Base-by-base conservation (phyloP, 2,113 vertebrate species). In the Tychaedon coryphoeus region DNA sequence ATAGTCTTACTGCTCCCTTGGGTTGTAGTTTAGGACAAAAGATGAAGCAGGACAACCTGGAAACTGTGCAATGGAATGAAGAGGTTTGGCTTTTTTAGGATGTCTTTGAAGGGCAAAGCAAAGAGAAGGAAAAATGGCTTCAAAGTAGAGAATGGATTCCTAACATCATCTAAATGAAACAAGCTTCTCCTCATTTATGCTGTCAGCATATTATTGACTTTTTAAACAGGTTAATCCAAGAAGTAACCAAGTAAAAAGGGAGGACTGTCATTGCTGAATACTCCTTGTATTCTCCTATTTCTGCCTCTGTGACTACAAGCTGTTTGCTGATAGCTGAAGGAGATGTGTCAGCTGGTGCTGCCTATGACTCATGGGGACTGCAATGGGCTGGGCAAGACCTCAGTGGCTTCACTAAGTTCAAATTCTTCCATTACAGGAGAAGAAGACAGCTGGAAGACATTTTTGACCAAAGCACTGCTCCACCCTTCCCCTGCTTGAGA, bases 221-320 rank as follows among this genome's bases (percentile, higher is more conserved):
- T 78, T 87, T 58, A 75, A 71, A 64, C 8, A 57, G 25, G 12
- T 64, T 87, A 85, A 76, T 87, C 20, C 19, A 60, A 84, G 54
- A 95, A 87, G 58, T 65, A 95, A 90, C 28, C 64, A 88, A 92
- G 74, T 61, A 65, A 81, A 84, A 92, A 85, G 50, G 70, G 53
- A 85, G 13, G 12, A 43, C 48, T 81, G 7, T 20, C 33, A 15
- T 14, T 72, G 53, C 19, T 91, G 57, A 69, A 72, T 61, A 53
- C 14, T 69, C 31, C 43, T 67, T 85, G 26, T 50, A 42, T 61
- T 24, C 65, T 84, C 8, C 23, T 79, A 5, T 89, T 95, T 95
- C 70, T 93, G 62, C 29, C 17, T 69, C 19, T 93, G 36, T 69
- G 58, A 78, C 70, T 89, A 31, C 29, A 87, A 57, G 48, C 6